Evolutionary conservation across 2,888 invertebrate species (phyloP).

Genomic region (Chaetoderma sp.): DNA sequence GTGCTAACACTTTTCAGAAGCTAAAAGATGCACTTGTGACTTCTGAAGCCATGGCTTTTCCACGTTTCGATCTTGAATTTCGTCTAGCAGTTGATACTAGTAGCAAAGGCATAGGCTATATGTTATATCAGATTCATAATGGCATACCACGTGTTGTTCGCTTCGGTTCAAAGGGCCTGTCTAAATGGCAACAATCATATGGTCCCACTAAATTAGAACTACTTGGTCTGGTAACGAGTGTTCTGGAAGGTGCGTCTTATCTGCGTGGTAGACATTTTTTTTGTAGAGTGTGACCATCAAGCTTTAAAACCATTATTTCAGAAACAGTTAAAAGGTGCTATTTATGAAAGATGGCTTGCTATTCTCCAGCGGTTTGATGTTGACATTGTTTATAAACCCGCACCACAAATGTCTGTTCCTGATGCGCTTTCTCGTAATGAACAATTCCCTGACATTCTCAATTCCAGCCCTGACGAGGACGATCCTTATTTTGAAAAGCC

Average conservation of each 20-base stretch:
- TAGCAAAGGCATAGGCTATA: constrained; percentile 10
- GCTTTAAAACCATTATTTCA: constrained; percentile 2
- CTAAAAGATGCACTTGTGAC: neutral
- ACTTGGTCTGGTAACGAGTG: neutral
- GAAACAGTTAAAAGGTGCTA: neutral
- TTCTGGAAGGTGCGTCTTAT: neutral
- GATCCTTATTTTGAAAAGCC: constrained; percentile 4
- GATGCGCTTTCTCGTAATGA: neutral
- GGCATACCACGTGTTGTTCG: too few species aligned
- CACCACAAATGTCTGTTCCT: neutral
- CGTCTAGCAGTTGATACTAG: constrained; percentile 10
- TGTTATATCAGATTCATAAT: neutral
- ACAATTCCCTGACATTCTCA: too few species aligned
- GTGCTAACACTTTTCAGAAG: neutral
- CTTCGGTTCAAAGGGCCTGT: neutral
- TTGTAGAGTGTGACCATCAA: constrained; percentile 1
- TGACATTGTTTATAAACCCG: neutral
- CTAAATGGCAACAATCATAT: neutral
- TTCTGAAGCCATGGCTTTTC: constrained; percentile 17
- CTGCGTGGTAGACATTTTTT: neutral
- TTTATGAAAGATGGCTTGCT: constrained; percentile 6
- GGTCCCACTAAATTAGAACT: constrained; percentile 2
- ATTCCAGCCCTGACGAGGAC: neutral
- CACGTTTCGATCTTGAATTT: constrained; percentile 11
- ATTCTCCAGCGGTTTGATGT: neutral